Conservation (phyloP, 2,113 vertebrate genomes). For the Calyptommatus sinebrachiatus region DNA sequence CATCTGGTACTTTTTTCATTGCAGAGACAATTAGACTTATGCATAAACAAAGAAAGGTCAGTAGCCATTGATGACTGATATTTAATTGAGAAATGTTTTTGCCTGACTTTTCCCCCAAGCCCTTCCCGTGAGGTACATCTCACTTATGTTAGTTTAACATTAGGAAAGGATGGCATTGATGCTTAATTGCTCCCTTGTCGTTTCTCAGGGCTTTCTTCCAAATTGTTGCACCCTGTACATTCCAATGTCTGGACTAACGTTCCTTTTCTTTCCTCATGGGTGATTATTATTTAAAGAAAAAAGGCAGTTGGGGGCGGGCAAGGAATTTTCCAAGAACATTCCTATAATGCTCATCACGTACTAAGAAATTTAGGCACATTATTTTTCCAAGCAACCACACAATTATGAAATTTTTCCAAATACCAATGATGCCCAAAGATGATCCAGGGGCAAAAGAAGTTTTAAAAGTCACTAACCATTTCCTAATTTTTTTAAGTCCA, state of each 20-base stretch:
- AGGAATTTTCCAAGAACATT: slow-evolving; percentile 21
- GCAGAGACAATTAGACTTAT: background rate
- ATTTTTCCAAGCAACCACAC: slow-evolving; percentile 18
- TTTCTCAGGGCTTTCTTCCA: slow-evolving; percentile 13
- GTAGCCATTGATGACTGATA: background rate
- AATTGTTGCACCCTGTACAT: slow-evolving; percentile 13
- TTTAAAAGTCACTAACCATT: background rate
- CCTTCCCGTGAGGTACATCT: background rate
- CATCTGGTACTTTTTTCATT: slow-evolving; percentile 2
- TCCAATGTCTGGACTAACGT: background rate
- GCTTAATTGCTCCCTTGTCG: slow-evolving; percentile 7
- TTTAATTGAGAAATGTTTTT: background rate
- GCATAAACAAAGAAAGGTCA: slow-evolving; percentile 7
- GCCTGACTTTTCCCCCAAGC: background rate
- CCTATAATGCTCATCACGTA: slow-evolving; percentile 1
- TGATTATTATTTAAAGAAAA: background rate
- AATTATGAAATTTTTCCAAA: slow-evolving; percentile 23
- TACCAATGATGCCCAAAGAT: slow-evolving; percentile 30
- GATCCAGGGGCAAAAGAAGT: slow-evolving; percentile 6
- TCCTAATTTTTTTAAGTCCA: background rate
- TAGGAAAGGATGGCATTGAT: background rate
- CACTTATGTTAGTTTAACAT: background rate
- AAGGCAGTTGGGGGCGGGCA: background rate
- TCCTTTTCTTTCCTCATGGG: background rate
- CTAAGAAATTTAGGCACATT: slow-evolving; percentile 2